Conservation (phyloP, 2,113 vertebrate genomes). For the Melospiza georgiana region DNA sequence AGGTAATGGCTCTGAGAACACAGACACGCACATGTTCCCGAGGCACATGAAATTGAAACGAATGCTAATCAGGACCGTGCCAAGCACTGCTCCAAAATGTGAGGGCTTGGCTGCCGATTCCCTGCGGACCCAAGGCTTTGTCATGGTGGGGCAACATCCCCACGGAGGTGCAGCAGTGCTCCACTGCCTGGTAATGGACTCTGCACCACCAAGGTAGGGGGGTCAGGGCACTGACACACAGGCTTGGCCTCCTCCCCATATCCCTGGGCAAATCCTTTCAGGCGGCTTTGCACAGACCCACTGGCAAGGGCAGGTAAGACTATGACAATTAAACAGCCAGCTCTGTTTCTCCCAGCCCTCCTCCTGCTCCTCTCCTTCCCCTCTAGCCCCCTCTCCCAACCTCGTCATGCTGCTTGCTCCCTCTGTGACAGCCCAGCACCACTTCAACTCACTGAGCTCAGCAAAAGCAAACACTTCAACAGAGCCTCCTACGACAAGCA, state of each 20-base stretch:
- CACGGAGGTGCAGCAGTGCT: background rate
- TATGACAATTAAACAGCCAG: background rate
- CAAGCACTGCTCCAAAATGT: fast-evolving
- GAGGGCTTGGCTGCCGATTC: fast-evolving
- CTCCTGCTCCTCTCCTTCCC: background rate
- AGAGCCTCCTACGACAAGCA: background rate
- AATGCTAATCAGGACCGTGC: background rate
- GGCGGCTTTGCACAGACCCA: background rate
- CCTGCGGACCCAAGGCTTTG: fast-evolving
- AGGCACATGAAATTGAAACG: background rate
- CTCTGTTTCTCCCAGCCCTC: background rate
- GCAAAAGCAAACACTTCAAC: background rate
- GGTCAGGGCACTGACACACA: fast-evolving
- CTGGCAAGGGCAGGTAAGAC: background rate
- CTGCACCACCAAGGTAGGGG: fast-evolving
- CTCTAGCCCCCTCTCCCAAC: background rate
- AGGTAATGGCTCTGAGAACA: background rate
- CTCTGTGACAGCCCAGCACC: background rate
- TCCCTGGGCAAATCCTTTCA: background rate
- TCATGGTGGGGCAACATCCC: background rate
- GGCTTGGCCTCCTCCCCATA: background rate
- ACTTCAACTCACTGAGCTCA: background rate
- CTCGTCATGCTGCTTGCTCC: background rate
- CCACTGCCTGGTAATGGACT: fast-evolving
- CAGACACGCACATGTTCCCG: fast-evolving